Evolutionary conservation across 2,797 vertebrate species (phyloP), one percentile per base, ranked within the genome.

Genomic region (Malacoraja senta): DNA sequence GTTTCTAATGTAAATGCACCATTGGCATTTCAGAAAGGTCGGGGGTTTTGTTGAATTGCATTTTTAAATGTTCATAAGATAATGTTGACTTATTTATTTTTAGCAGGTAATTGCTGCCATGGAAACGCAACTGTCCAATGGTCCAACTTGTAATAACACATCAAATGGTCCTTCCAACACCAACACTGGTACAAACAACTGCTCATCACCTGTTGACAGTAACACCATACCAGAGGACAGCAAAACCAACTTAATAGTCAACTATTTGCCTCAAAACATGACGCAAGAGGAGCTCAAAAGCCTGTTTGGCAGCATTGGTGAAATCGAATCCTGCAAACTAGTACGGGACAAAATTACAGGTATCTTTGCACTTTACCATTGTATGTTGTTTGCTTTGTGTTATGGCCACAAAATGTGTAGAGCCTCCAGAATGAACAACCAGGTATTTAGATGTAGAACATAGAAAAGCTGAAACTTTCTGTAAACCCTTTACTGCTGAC

Each of bases 221-320:
- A 98, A 97, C 95, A 97, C 68, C 86, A 86, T 90, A 61, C 61
- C 98, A 94, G 99, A 99, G 96, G 99, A 99, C 96, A 99, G 98
- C 97, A 99, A 99, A 97, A 99, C 99, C 94, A 99, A 99, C 96
- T 97, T 99, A 96, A 99, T 99, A 95, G 99, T 99, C 94, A 99
- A 99, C 97, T 99, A 99, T 95, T 98, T 99, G 97, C 99, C 99
- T 94, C 99, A 99, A 96, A 99, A 98, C 95, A 99, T 99, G 99
- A 99, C 98, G 93, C 99, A 99, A 94, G 98, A 99, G 81, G 99
- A 99, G 93, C 96, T 99, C 90, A 99, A 99, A 96, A 99, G 99
- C 96, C 97, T 99, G 91, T 99, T 99, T 94, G 98, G 98, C 65
- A 99, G 98, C 96, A 99, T 99, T 94, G 99, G 99, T 71, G 99